Evolutionary conservation across 2,797 vertebrate species (phyloP).

Genomic region (Aulostomus chinensis): DNA sequence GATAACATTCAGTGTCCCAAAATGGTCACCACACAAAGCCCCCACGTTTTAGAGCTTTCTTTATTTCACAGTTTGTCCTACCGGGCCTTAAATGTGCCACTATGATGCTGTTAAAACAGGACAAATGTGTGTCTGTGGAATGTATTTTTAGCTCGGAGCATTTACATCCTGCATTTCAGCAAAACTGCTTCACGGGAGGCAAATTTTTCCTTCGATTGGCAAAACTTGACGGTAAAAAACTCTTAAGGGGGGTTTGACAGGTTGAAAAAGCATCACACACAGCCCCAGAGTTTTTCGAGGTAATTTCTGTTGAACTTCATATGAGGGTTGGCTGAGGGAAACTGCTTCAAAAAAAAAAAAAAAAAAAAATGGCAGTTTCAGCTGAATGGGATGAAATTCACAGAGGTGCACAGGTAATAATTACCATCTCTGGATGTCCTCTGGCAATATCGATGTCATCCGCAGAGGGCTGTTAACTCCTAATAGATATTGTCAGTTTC

Average conservation of each 20-base stretch:
- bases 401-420: constrained; percentile 54
- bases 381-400: constrained; percentile 42
- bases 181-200: constrained; percentile 21
- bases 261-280: constrained; percentile 9
- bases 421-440: constrained; percentile 56
- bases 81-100: neutral
- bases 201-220: constrained; percentile 45
- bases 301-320: constrained; percentile 45
- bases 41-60: no score
- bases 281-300: constrained; percentile 24
- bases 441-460: constrained; percentile 54
- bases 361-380: constrained; percentile 40
- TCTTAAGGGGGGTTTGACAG: no score
- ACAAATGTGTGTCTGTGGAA: no score
- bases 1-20: constrained; percentile 3
- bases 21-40: neutral
- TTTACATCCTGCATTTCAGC: constrained; percentile 25
- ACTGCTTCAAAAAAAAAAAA: constrained; percentile 15
- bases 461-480: constrained; percentile 54
- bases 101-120: constrained; percentile 16
- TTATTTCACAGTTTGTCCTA: no score
- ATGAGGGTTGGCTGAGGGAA: constrained; percentile 16
- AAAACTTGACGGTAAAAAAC: no score
- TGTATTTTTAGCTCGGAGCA: no score
- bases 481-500: constrained; percentile 60